Evolutionary conservation across 2,888 invertebrate genomes (phyloP), one percentile per base, ranked within the genome.

Genomic region (Idaea dimidiata): DNA sequence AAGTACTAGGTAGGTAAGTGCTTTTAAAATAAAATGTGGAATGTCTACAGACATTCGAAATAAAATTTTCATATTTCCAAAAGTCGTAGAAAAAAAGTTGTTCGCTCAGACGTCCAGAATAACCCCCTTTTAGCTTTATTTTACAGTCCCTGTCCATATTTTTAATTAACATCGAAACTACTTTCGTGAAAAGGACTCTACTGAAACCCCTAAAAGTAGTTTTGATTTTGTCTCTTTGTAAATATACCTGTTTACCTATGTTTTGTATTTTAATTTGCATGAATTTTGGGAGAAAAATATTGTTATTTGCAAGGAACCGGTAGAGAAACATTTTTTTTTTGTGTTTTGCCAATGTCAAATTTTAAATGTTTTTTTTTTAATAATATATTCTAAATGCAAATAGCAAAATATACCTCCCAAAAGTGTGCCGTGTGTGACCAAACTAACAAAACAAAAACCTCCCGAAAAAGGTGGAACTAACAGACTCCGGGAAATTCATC

Each of bases 401-500:
- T n/a, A 18, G 17, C 18, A 57, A 18, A 24, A 57, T 57, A 16
- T 69, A 61, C 74, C 72, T 65, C 61, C 65, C 69, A 78, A 73
- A 73, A 58, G 60, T 80, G 79, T 83, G 82, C 64, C n/a, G n/a
- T 66, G 87, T 88, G 87, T 85, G 83, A 76, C 82, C 79, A 80
- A 74, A 88, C 90, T 89, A 90, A 90, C 88, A 78, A 43, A 43
- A 32, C n/a, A n/a, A 24, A 76, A 76, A 74, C 75, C 79, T 78
- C 79, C 24, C 24, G 24, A 24, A 24, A 24, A 91, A 93, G 93
- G 91, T 93, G 70, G 93, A 93, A 91, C 73, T 93, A 79, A 93
- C 92, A 57, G 88, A 89, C 73, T 87, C 90, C 69, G 93, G 93
- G 16, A 92, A 91, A 78, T 93, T 93, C 87, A 89, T 93, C 80